A percentile compares a stretch with the other conserved stretches of the same genome.
Conservation (phyloP, 2,113 vertebrate species). For the Hyaena hyaena region DNA sequence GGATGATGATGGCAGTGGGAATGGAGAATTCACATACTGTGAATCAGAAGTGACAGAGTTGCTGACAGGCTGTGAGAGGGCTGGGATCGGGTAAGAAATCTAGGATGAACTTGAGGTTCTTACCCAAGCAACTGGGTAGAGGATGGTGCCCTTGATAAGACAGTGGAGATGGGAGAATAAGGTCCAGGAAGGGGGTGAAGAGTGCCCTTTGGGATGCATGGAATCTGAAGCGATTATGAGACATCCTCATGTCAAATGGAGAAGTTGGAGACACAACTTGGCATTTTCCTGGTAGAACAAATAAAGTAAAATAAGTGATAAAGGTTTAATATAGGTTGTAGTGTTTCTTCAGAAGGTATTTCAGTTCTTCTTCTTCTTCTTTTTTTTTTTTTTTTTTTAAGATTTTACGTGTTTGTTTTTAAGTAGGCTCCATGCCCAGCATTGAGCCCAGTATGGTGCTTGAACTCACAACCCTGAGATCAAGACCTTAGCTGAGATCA, state of each 20-base stretch:
- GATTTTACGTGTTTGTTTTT: too few relatives aligned
- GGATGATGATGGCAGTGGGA: background rate
- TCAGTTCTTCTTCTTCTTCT: background rate
- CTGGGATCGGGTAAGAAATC: background rate
- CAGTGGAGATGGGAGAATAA: background rate
- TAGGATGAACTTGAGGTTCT: background rate
- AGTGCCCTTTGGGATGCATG: background rate
- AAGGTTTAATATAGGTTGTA: background rate
- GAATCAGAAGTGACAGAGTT: background rate
- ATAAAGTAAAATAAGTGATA: conserved; percentile 23
- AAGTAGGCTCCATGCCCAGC: too few relatives aligned
- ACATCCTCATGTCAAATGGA: background rate
- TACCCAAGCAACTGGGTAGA: background rate
- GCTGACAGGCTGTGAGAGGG: background rate
- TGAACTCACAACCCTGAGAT: too few relatives aligned
- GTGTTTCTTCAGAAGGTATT: conserved; percentile 21
- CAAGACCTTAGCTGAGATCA: too few relatives aligned
- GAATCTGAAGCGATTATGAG: background rate
- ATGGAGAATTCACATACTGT: background rate
- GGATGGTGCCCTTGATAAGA: background rate
- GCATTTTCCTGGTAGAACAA: conserved; percentile 37
- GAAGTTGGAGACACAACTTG: background rate
- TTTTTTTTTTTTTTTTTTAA: background rate
- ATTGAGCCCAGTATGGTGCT: too few relatives aligned
- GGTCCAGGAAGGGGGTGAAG: background rate